These are phyloP conservation scores for Symphodus melops DNA, from an alignment of 2,113 vertebrate species.

Conservation along the genomic window DNA sequence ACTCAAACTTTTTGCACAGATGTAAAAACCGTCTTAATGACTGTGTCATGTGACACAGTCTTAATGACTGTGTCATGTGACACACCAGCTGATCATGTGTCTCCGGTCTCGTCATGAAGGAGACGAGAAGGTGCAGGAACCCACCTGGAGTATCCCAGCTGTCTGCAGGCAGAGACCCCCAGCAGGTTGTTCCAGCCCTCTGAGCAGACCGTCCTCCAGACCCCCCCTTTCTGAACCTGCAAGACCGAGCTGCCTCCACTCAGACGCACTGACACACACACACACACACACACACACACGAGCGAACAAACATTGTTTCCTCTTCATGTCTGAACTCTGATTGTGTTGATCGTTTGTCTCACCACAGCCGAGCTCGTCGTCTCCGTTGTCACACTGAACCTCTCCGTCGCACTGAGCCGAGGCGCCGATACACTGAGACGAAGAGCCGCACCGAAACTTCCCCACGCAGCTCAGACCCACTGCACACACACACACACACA, in stretches of 20 bases:
- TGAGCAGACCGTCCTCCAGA: slow-evolving; percentile 83
- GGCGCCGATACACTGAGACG: slow-evolving; percentile 73
- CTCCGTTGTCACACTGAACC: slow-evolving; percentile 77
- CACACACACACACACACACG: no score
- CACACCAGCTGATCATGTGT: no score
- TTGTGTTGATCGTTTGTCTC: slow-evolving; percentile 26
- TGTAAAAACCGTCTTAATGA: no score
- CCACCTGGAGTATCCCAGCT: slow-evolving; percentile 84
- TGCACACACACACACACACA: slow-evolving; percentile 38
- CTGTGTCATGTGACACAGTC: no score
- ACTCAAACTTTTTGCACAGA: no score
- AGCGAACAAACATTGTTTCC: no score
- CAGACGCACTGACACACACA: slow-evolving; percentile 75
- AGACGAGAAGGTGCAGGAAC: neutral
- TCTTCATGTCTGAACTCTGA: no score
- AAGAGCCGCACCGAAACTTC: slow-evolving; percentile 79
- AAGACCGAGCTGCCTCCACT: slow-evolving; percentile 81
- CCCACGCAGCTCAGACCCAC: slow-evolving; percentile 82
- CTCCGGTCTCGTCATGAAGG: no score
- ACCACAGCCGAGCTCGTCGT: slow-evolving; percentile 85
- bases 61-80: no score
- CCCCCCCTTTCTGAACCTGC: slow-evolving; percentile 77
- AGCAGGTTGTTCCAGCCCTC: slow-evolving; percentile 80
- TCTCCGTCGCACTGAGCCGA: slow-evolving; percentile 79
- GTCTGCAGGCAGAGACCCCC: slow-evolving; percentile 78